phyloP scores from a whole-genome alignment of 2,113 vertebrate species.

The Pomatorhinus ruficollis region DNA sequence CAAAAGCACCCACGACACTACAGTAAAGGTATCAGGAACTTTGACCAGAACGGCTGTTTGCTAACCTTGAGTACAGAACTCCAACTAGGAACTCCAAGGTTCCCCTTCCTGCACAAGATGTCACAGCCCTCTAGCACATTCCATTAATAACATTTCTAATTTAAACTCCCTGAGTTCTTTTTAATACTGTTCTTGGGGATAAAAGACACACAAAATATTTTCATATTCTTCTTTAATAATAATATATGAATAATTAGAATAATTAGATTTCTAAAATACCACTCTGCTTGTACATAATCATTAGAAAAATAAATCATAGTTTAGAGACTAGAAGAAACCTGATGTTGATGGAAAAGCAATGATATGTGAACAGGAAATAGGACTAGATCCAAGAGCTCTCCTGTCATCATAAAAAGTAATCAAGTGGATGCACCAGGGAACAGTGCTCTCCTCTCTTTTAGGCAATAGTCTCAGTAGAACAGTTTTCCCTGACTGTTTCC shows the following conservation, averaged over 20 bases:
- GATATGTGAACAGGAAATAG: not conserved
- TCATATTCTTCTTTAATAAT: not conserved
- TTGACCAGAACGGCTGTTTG: not conserved
- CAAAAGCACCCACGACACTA: not conserved
- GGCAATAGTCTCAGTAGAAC: not conserved
- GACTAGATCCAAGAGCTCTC: not conserved
- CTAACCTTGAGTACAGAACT: not conserved
- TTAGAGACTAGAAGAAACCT: not conserved
- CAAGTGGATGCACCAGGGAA: not conserved
- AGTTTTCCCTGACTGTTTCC: not conserved
- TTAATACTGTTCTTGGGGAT: not conserved
- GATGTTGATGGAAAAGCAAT: not conserved
- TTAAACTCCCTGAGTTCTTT: not conserved
- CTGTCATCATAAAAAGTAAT: constrained; percentile 4
- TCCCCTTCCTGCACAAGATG: not conserved
- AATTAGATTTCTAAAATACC: not conserved
- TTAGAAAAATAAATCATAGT: not conserved
- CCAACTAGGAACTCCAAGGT: not conserved
- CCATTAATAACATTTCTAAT: not conserved
- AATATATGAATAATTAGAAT: not conserved
- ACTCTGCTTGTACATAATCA: not conserved
- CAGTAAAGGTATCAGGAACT: not conserved
- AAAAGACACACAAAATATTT: not conserved
- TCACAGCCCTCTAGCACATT: not conserved
- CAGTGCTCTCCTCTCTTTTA: not conserved